Evolutionary conservation across 1,140 invertebrate genomes (phyloP).

Genomic region (Paraescarpia echinospica): DNA sequence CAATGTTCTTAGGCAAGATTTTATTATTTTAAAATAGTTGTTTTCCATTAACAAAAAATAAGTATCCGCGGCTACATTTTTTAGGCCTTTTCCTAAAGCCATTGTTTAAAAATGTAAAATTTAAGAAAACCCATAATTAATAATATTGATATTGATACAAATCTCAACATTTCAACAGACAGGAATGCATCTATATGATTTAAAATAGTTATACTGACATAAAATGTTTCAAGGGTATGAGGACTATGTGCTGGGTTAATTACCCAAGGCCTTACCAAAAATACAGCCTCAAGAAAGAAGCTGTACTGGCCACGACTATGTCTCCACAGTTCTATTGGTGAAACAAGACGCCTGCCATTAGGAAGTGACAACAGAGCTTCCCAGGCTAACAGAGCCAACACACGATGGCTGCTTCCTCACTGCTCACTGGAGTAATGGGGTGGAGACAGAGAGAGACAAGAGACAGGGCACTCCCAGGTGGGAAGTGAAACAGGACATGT

Average conservation of each 20-base stretch:
- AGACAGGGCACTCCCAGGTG: too few species aligned
- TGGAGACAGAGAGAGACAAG: not conserved
- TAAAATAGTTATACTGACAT: not conserved
- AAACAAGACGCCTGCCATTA: not conserved
- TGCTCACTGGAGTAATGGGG: not conserved
- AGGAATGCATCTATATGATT: not conserved
- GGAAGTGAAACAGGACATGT: not conserved
- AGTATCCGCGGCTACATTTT: not conserved
- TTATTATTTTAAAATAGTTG: too few species aligned
- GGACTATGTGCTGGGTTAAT: not conserved
- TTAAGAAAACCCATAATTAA: too few species aligned
- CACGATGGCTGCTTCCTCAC: not conserved
- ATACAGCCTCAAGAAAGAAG: not conserved
- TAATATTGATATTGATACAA: too few species aligned
- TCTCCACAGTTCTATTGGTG: not conserved
- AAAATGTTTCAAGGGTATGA: not conserved
- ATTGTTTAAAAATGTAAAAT: not conserved
- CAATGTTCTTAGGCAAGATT: too few species aligned
- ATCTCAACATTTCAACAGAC: not conserved
- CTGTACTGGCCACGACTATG: not conserved
- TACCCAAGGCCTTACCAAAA: not conserved
- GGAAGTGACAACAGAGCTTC: not conserved
- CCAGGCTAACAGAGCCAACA: not conserved
- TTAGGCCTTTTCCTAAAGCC: not conserved
- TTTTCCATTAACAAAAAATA: too few species aligned